phyloP scores from a whole-genome alignment of 1,140 invertebrate genomes.

The Caenorhabditis brenneri region DNA sequence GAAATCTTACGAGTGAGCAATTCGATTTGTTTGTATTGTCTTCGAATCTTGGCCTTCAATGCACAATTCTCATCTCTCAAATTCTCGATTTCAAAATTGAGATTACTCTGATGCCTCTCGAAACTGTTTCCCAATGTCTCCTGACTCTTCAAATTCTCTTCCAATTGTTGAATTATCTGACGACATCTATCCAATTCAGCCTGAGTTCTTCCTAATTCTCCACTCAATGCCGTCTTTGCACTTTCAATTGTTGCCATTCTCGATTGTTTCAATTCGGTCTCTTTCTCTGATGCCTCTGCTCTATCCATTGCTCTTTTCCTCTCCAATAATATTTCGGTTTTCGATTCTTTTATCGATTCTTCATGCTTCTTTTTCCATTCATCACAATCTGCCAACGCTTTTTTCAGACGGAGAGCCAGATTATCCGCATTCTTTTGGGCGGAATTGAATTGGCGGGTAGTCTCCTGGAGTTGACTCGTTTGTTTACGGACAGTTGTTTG shows the following conservation, averaged over 20 bases:
- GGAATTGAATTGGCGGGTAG: neutral
- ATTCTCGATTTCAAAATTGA: constrained; percentile 56
- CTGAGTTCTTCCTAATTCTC: constrained; percentile 37
- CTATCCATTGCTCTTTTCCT: constrained; percentile 61
- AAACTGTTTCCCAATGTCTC: constrained; percentile 61
- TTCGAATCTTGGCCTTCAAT: constrained; percentile 62
- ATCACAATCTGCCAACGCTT: constrained; percentile 47
- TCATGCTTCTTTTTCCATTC: constrained; percentile 51
- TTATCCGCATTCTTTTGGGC: constrained; percentile 45
- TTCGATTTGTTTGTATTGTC: constrained; percentile 66
- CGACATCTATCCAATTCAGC: constrained; percentile 60
- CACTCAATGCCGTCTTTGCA: neutral
- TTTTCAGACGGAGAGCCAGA: constrained; percentile 43
- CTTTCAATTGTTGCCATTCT: constrained; percentile 51
- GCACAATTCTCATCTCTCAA: constrained; percentile 64
- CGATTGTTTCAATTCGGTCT: constrained; percentile 51
- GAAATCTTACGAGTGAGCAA: constrained; percentile 61
- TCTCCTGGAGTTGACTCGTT: constrained; percentile 23
- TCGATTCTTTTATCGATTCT: constrained; percentile 42
- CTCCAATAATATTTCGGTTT: constrained; percentile 56
- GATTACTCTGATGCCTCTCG: constrained; percentile 60
- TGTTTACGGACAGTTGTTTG: constrained; percentile 6
- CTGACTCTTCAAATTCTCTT: constrained; percentile 61
- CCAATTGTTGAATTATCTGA: constrained; percentile 56
- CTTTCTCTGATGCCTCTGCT: constrained; percentile 45